phyloP scores from a whole-genome alignment of 2,888 invertebrate genomes.

The Pycnomerus fuliginosus region DNA sequence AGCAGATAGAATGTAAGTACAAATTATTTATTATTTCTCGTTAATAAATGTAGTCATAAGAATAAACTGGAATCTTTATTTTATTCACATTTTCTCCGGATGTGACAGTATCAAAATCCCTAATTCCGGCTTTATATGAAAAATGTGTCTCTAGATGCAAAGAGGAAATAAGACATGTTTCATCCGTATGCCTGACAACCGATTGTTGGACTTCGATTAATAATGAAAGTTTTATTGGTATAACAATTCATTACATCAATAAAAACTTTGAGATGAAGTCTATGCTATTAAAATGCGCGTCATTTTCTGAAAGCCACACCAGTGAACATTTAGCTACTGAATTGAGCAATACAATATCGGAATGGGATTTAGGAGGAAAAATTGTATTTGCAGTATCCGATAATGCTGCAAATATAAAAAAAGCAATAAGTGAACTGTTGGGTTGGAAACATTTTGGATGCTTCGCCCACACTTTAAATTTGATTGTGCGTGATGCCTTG shows the following conservation, averaged over 20 bases:
- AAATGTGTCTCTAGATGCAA: not conserved
- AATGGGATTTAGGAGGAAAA: conserved; percentile 36
- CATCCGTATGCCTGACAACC: conserved; percentile 30
- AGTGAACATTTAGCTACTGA: conserved; percentile 31
- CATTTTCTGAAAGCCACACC: conserved; percentile 31
- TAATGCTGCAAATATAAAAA: conserved; percentile 37
- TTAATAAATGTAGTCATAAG: too few relatives aligned
- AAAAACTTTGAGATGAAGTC: conserved; percentile 31
- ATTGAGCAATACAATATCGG: conserved; percentile 27
- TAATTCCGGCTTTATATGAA: conserved; percentile 9
- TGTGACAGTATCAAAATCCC: conserved; percentile 5
- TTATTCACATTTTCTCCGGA: too few relatives aligned
- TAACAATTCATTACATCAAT: conserved; percentile 35
- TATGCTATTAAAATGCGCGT: conserved; percentile 27
- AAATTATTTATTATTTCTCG: too few relatives aligned
- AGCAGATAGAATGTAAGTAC: too few relatives aligned
- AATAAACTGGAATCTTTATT: too few relatives aligned
- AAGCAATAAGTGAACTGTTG: conserved; percentile 27
- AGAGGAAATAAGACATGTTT: conserved; percentile 16
- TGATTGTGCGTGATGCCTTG: conserved; percentile 28
- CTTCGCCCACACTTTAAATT: conserved; percentile 37
- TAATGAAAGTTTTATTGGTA: conserved; percentile 34
- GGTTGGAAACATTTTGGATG: conserved; percentile 32
- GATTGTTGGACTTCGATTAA: conserved; percentile 39
- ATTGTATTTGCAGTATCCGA: conserved; percentile 35